A percentile compares a stretch with the other conserved stretches of the same genome.
Conservation (phyloP, 1,140 invertebrate genomes). For the Thrips palmi region DNA sequence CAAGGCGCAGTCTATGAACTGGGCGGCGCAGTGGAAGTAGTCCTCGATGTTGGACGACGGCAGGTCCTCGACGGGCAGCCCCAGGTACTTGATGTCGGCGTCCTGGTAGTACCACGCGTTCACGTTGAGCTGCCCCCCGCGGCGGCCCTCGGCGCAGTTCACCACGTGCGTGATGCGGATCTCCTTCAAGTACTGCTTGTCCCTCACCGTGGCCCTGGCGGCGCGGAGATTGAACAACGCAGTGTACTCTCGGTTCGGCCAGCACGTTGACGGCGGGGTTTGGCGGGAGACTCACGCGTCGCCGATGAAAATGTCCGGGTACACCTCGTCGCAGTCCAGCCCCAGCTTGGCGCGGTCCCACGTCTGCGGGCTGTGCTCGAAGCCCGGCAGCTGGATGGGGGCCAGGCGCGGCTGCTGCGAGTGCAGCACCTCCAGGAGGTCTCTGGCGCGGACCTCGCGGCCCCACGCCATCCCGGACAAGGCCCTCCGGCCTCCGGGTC, state of each 20-base stretch:
- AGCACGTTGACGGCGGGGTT: no score
- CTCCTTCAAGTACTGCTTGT: conserved; percentile 45
- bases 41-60: conserved; percentile 52
- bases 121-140: conserved; percentile 57
- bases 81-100: conserved; percentile 51
- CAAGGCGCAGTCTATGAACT: conserved; percentile 59
- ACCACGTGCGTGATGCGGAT: conserved; percentile 69
- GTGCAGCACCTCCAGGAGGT: no score
- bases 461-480: no score
- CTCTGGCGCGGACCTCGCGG: no score
- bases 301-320: conserved; percentile 53
- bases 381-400: no score
- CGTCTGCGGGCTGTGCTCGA: no score
- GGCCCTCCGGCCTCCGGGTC: no score
- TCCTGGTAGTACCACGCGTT: conserved; percentile 48
- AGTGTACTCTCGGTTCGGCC: no score
- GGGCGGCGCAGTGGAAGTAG: conserved; percentile 53
- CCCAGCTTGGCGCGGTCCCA: no score
- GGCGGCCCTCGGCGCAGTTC: conserved; percentile 66
- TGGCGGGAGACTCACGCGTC: conserved; percentile 42
- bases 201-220: conserved; percentile 47
- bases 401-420: no score
- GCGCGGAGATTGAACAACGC: no score
- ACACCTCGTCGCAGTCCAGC: conserved; percentile 53
- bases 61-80: conserved; percentile 54